Evolutionary conservation across 2,888 invertebrate genomes (phyloP), one percentile per base, ranked within the genome.

Genomic region (Notodromas monacha): DNA sequence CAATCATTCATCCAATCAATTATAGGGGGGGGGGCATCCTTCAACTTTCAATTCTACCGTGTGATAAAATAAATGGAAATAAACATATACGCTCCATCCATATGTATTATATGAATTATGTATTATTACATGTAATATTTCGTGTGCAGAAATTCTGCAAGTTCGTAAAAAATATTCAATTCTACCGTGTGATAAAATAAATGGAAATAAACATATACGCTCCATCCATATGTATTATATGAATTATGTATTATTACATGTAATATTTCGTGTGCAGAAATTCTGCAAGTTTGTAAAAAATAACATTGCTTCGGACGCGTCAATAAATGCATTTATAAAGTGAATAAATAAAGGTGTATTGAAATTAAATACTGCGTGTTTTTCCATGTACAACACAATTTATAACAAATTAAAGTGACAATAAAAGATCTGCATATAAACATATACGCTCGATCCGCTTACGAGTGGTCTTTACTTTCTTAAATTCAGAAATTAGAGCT

Each of bases 1-100:
- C 21, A 21, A 21, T 21, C 21, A 21, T 21, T 21, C 21, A 21
- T 21, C 6, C 21, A 21, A 21, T 21, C 21, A 21, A 21, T 21
- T 21, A 21, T 21, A 8, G 21, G 21, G 21, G 21, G n/a, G n/a
- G 21, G 21, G 21, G 21, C 21, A 21, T 21, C n/a, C 21, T 21
- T 21, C 21, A 21, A 21, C 21, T 21, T 21, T 21, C 21, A 21
- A 21, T 21, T 21, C 21, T 21, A 21, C 21, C 6, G 21, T 21
- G 21, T 21, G 21, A 21, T 21, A 21, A 21, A 21, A 21, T 21
- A 21, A 21, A 21, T 21, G 21, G 21, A 21, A 21, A 21, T 21
- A 21, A 8, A 21, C 21, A 21, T 21, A 21, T 21, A 21, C 21
- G 21, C 21, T 21, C 21, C 21, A 21, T 21, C 6, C n/a, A 21